phyloP scores from a whole-genome alignment of 2,113 vertebrate species.

The Atractosteus spatula region DNA sequence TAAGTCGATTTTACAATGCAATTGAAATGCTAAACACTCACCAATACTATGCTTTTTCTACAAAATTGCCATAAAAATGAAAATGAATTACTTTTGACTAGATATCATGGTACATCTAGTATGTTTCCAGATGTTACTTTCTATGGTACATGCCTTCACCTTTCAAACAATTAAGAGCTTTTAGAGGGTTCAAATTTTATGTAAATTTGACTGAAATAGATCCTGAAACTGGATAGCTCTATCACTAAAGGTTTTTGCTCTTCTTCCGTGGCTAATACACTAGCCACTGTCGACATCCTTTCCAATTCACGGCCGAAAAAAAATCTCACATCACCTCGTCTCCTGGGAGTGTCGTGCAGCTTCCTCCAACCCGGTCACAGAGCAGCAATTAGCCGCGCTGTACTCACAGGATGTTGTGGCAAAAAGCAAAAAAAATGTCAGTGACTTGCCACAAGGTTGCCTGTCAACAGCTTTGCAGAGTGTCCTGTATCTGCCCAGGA shows the following conservation, averaged over 20 bases:
- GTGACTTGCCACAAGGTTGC: background rate
- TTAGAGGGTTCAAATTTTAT: background rate
- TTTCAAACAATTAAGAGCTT: background rate
- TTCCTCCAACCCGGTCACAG: background rate
- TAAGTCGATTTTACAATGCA: too few relatives aligned
- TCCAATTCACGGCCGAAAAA: background rate
- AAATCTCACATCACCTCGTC: background rate
- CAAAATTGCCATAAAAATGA: background rate
- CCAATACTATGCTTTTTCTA: background rate
- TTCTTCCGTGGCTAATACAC: background rate
- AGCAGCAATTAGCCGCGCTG: background rate
- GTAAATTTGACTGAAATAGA: background rate
- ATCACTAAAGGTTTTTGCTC: background rate
- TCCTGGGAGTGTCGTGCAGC: background rate
- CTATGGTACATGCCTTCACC: too few relatives aligned
- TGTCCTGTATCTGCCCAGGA: conserved; percentile 13
- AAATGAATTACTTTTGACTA: too few relatives aligned
- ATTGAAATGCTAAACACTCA: too few relatives aligned
- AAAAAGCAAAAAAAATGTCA: background rate
- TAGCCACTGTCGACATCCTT: background rate
- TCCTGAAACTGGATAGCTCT: background rate
- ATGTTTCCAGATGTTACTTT: too few relatives aligned
- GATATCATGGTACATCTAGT: too few relatives aligned
- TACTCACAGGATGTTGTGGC: background rate
- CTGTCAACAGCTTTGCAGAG: conserved; percentile 7